A percentile compares a stretch with the other conserved stretches of the same genome.
phyloP scores from a whole-genome alignment of 2,797 vertebrate genomes.

The Clarias pachynema region DNA sequence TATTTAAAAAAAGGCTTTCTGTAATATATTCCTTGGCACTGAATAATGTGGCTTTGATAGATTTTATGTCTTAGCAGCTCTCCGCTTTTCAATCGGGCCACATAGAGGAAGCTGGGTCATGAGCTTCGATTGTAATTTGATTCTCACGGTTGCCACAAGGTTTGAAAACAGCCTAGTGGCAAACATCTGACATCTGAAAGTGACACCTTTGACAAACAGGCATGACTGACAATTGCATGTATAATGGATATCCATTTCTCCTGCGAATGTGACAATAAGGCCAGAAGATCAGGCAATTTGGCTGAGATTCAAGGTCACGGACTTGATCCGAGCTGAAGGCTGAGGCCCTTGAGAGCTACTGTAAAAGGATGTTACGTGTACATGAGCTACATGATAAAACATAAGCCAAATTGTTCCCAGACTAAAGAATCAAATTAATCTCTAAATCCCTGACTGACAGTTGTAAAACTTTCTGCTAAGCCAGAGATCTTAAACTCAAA shows the following conservation, averaged over 20 bases:
- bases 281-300: background rate
- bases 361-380: background rate
- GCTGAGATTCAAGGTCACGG: background rate
- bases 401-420: conserved; percentile 8
- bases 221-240: conserved; percentile 21
- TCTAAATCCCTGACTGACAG: conserved; percentile 3
- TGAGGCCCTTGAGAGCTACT: conserved; percentile 11
- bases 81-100: conserved; percentile 20
- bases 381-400: conserved; percentile 11
- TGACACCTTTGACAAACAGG: conserved; percentile 21
- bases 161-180: conserved; percentile 8
- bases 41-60: conserved; percentile 47
- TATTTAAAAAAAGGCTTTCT: conserved; percentile 49
- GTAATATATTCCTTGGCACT: conserved; percentile 50
- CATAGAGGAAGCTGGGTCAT: conserved; percentile 18
- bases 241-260: background rate
- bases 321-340: background rate
- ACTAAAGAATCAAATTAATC: conserved; percentile 3
- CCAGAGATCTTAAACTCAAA: background rate
- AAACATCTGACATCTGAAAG: conserved; percentile 21
- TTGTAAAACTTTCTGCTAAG: background rate
- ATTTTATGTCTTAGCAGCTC: conserved; percentile 29
- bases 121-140: conserved; percentile 1
- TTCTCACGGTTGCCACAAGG: conserved; percentile 15
- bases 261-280: background rate